Base-by-base conservation (phyloP, 2,888 invertebrate genomes). In the Sphaeridia pumilis region DNA sequence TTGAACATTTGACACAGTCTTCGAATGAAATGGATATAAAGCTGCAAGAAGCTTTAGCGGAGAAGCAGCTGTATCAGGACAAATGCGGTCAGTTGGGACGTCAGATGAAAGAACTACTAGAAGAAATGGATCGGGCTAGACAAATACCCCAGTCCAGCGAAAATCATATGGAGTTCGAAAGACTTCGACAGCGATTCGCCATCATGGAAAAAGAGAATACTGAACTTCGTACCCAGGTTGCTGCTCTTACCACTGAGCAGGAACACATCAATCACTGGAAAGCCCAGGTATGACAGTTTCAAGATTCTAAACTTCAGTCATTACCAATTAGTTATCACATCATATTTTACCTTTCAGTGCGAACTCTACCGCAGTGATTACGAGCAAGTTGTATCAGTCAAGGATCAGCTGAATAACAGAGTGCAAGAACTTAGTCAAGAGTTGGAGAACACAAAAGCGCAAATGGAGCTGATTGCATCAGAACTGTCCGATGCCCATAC, bases 261-360 rank as follows among this genome's bases (percentile, higher is more conserved):
- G 52, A 52, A 25, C 28, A 34, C 34, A 46, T 52, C 17, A 5
- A 21, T 2, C 43, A 52, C 35, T 52, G 52, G 52, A 52, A 52
- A 34, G 52, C 24, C 7, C 52, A 52, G 52, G 52, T 52, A 27
- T 31, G 31, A 31, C 14, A 14, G n/a, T n/a, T n/a, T n/a, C n/a
- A n/a, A 31, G 7, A 31, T 14, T 31, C 31, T 31, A 31, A 31
- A 31, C 14, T 31, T 31, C 7, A 10, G 7, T 31, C 14, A 31
- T 10, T 14, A 14, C 31, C 31, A 14, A 38, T 38, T 20, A 12
- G 12, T 38, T 14, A 17, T 5, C 7, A 38, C 17, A 38, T 17
- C 5, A 38, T 31, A 10, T 31, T 31, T 10, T 31, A 31, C 7
- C 35, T 41, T 41, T 4, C 7, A 52, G 52, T 52, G 52, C 24